These are phyloP conservation scores for Semotilus atromaculatus DNA, from an alignment of 2,797 vertebrate genomes.

Conservation along the genomic window DNA sequence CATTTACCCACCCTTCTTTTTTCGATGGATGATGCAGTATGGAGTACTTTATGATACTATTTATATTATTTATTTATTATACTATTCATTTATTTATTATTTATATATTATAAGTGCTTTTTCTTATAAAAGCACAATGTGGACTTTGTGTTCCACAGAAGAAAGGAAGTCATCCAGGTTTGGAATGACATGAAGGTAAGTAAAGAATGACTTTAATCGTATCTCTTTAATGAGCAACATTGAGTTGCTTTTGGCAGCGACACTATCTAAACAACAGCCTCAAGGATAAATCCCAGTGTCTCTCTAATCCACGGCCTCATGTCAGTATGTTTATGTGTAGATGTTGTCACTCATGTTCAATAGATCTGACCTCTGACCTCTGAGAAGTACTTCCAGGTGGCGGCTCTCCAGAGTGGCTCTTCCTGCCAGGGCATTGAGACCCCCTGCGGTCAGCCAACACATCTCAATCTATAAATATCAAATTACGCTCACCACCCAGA, in stretches of 20 bases:
- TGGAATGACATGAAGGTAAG: background rate
- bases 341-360: slow-evolving; percentile 80
- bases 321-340: slow-evolving; percentile 69
- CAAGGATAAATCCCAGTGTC: slow-evolving; percentile 42
- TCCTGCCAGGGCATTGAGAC: slow-evolving; percentile 59
- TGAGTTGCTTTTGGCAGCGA: background rate
- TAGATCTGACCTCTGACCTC: slow-evolving; percentile 75
- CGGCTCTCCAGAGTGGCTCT: slow-evolving; percentile 65
- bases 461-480: slow-evolving; percentile 71
- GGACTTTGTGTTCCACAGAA: background rate
- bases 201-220: background rate
- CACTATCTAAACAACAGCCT: slow-evolving; percentile 4
- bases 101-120: background rate
- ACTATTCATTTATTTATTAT: no score
- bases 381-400: slow-evolving; percentile 83
- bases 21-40: background rate
- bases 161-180: background rate
- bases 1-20: background rate
- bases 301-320: slow-evolving; percentile 65
- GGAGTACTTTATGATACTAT: background rate
- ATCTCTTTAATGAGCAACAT: background rate
- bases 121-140: background rate
- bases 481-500: slow-evolving; percentile 63
- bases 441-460: slow-evolving; percentile 69
- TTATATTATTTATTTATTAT: no score